Evolutionary conservation across 2,888 invertebrate species (phyloP), one percentile per base, ranked within the genome.

Genomic region (Arctia plantaginis): DNA sequence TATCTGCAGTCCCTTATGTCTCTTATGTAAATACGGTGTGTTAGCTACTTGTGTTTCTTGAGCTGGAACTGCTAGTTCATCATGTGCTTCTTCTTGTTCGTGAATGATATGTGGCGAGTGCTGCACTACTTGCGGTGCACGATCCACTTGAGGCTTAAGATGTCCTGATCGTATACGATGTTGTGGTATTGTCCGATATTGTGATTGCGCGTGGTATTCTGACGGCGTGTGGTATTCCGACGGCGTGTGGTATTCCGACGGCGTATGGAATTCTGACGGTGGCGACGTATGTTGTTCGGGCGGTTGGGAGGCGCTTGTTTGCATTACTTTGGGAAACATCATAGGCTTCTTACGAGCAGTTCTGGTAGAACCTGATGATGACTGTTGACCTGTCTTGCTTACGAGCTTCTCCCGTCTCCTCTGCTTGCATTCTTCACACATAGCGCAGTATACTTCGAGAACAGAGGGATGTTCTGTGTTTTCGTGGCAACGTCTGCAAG

Each of bases 401-500:
- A 69, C 33, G 69, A 82, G 69, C 59, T 85, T 82, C 76, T 91
- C 90, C 39, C 87, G 81, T 13, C 90, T 80, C 55, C 90, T 82
- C 71, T 86, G 87, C 76, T 90, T 90, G 80, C 94, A 94, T 80
- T 94, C 94, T 23, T 88, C 80, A 81, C 94, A 94, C 94, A 94
- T 94, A 35, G 92, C 88, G 81, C 94, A 94, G 88, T 93, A 91
- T 39, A 94, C 91, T 73, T 93, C 91, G 68, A 93, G 72, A n/a
- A 92, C 72, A 0, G 85, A 82, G 0, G 85, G 77, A 20, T 84
- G 84, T 23, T 87, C 88, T 8, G 70, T 66, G 33, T 86, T 80
- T 55, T 85, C 84, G 55, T 81, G 82, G 80, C 94, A 94, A n/a
- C 84, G 85, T 27, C 80, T 83, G 84, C 94, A 94, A 0, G 94